Percentiles rank a stretch among this genome's conserved stretches.
Conservation (phyloP, 1,140 invertebrate genomes). For the Dolichoris vasculosae region DNA sequence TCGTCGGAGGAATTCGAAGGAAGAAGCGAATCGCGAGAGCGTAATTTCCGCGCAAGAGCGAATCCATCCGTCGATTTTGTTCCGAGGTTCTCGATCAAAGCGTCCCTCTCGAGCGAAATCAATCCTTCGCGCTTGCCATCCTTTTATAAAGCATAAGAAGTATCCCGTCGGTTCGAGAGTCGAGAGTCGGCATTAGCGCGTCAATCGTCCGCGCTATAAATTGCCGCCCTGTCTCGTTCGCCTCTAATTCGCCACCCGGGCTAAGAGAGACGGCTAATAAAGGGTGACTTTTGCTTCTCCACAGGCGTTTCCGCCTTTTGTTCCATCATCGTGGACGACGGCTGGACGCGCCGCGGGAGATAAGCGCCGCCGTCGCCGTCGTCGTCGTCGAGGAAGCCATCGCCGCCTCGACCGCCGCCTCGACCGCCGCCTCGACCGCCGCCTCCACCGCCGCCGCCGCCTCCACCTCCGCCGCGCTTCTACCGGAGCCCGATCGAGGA, state of each 20-base stretch:
- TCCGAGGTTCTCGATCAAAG: background rate
- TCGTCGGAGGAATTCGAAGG: background rate
- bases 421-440: too few species aligned
- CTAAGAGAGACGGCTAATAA: constrained; percentile 7
- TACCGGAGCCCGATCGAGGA: background rate
- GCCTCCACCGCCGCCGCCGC: too few species aligned
- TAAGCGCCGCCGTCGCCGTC: background rate
- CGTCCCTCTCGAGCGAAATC: background rate
- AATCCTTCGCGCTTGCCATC: background rate
- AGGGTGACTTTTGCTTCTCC: constrained; percentile 36
- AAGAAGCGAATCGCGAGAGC: background rate
- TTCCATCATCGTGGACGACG: constrained; percentile 37
- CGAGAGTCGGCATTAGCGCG: background rate
- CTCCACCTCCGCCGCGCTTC: background rate
- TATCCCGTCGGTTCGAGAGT: too few species aligned
- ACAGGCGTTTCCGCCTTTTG: constrained; percentile 39
- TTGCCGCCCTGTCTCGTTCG: background rate
- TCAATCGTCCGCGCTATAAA: background rate
- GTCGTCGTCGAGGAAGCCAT: too few species aligned
- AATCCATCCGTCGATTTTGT: background rate
- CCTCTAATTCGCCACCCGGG: background rate
- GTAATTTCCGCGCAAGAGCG: too few species aligned
- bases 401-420: too few species aligned
- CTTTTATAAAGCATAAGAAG: background rate
- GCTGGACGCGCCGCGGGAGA: background rate